Evolutionary conservation across 2,113 vertebrate genomes (phyloP).

Genomic region (Phaetusa simplex): DNA sequence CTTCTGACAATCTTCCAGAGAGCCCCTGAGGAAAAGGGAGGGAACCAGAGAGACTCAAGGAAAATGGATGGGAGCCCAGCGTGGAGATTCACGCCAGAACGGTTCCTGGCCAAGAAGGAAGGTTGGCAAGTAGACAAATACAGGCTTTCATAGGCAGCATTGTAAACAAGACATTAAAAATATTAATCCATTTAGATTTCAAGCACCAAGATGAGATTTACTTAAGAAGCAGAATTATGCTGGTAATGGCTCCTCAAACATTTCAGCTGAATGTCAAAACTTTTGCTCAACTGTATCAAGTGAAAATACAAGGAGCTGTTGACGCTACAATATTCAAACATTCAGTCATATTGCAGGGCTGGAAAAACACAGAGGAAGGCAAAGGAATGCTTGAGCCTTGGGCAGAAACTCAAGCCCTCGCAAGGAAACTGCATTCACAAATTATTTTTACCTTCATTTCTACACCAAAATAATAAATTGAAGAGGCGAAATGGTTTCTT

Average conservation of each 20-base stretch:
- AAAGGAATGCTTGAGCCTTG: neutral
- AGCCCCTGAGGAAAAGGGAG: slow-evolving; percentile 67
- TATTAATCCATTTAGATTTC: slow-evolving; percentile 53
- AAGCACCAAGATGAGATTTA: slow-evolving; percentile 37
- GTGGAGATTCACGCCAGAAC: slow-evolving; percentile 61
- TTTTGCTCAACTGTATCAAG: slow-evolving; percentile 32
- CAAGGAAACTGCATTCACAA: slow-evolving; percentile 21
- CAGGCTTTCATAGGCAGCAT: slow-evolving; percentile 65
- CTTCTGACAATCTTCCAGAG: slow-evolving; percentile 70
- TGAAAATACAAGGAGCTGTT: slow-evolving; percentile 12
- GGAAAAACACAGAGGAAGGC: slow-evolving; percentile 37
- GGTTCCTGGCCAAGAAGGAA: slow-evolving; percentile 64
- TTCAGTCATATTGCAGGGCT: neutral
- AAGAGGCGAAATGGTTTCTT: neutral
- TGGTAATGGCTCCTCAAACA: slow-evolving; percentile 50
- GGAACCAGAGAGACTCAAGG: slow-evolving; percentile 54
- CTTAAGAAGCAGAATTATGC: slow-evolving; percentile 45
- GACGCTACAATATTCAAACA: slow-evolving; percentile 25
- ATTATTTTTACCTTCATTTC: slow-evolving; percentile 33
- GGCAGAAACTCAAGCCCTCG: slow-evolving; percentile 20
- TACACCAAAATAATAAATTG: neutral
- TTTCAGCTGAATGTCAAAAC: slow-evolving; percentile 42
- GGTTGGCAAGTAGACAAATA: slow-evolving; percentile 69
- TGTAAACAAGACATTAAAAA: slow-evolving; percentile 69
- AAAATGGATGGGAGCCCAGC: slow-evolving; percentile 71